These are phyloP conservation scores for Drosophila melanosoma DNA, from an alignment of 2,888 invertebrate genomes.

Conservation along the genomic window DNA sequence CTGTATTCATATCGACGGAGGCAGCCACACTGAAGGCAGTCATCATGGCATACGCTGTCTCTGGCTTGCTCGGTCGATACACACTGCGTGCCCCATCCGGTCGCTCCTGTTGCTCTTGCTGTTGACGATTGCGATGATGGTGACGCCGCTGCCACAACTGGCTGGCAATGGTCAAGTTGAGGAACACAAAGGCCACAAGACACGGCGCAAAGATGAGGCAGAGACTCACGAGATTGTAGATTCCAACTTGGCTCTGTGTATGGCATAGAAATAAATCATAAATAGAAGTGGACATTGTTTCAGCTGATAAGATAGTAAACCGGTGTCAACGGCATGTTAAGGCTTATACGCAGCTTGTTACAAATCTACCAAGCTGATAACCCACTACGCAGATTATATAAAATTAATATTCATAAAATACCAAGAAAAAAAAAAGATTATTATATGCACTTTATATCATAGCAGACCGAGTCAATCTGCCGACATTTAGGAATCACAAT, in stretches of 20 bases:
- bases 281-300: constrained; percentile 55
- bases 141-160: constrained; percentile 86
- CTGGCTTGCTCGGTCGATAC: constrained; percentile 41
- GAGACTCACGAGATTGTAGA: constrained; percentile 81
- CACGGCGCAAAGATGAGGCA: constrained; percentile 86
- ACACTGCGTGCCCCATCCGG: constrained; percentile 8
- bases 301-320: constrained; percentile 64
- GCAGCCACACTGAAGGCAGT: constrained; percentile 61
- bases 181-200: constrained; percentile 85
- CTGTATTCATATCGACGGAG: constrained; percentile 26
- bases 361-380: constrained; percentile 2
- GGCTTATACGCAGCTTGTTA: constrained; percentile 12
- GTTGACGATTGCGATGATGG: constrained; percentile 49
- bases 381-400: not conserved
- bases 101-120: constrained; percentile 12
- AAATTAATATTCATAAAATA: constrained; percentile 1
- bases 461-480: not conserved
- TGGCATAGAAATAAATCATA: constrained; percentile 1
- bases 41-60: constrained; percentile 52
- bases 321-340: constrained; percentile 37
- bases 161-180: constrained; percentile 86
- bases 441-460: not conserved
- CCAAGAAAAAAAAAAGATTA: not conserved
- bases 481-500: not conserved
- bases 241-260: constrained; percentile 67